These are phyloP conservation scores for Drosophila incognita DNA, from an alignment of 2,888 invertebrate species.

Conservation along the genomic window DNA sequence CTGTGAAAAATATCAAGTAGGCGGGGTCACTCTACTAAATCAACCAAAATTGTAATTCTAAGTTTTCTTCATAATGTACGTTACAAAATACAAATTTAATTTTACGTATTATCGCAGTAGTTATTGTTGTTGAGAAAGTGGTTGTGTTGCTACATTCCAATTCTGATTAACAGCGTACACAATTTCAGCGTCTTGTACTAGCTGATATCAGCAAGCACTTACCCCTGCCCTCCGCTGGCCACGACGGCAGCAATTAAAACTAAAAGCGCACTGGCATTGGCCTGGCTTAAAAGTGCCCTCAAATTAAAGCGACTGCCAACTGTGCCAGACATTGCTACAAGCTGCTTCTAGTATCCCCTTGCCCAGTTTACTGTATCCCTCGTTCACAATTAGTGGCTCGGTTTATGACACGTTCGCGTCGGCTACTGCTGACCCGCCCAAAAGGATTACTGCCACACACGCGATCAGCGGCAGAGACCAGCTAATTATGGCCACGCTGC, in stretches of 20 bases:
- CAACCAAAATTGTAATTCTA: conserved; percentile 72
- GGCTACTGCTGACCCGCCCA: conserved; percentile 56
- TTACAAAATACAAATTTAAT: conserved; percentile 74
- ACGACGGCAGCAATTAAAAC: conserved; percentile 63
- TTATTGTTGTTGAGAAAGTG: conserved; percentile 10
- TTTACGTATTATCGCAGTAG: conserved; percentile 50
- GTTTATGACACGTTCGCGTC: conserved; percentile 64
- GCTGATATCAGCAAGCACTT: conserved; percentile 56
- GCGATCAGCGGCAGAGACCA: conserved; percentile 59
- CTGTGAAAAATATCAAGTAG: conserved; percentile 60
- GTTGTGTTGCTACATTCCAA: not conserved
- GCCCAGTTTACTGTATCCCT: not conserved
- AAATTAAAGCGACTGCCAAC: conserved; percentile 41
- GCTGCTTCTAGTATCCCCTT: conserved; percentile 2
- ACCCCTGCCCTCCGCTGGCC: conserved; percentile 4
- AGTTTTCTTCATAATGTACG: conserved; percentile 39
- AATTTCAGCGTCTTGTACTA: conserved; percentile 49
- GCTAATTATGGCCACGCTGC: conserved; percentile 61
- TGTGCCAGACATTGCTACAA: conserved; percentile 12
- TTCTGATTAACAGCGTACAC: conserved; percentile 66
- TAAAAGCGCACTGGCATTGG: conserved; percentile 68
- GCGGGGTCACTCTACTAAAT: conserved; percentile 35
- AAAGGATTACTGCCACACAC: conserved; percentile 72
- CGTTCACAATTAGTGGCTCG: conserved; percentile 47
- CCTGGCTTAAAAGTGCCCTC: conserved; percentile 37